Percentiles rank a stretch among this genome's conserved stretches.
These are phyloP conservation scores for Diadegma fenestrale DNA, from an alignment of 2,888 invertebrate species.

Conservation along the genomic window DNA sequence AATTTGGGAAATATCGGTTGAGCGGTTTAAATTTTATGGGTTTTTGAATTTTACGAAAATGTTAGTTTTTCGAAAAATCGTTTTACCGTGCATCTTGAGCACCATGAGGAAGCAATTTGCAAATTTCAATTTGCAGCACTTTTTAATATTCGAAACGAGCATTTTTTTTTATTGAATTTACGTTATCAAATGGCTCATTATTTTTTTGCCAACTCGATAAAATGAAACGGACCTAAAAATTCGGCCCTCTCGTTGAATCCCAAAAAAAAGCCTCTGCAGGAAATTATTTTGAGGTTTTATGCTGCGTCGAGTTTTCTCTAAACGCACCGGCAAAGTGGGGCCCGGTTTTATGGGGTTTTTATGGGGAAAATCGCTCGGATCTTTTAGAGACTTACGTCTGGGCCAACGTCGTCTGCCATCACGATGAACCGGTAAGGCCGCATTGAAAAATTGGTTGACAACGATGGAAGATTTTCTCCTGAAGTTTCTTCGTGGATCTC, in stretches of 20 bases:
- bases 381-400: conserved; percentile 84
- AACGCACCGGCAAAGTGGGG: too few relatives aligned
- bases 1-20: too few relatives aligned
- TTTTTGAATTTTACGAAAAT: too few relatives aligned
- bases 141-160: background rate
- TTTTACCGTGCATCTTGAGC: too few relatives aligned
- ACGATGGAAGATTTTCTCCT: conserved; percentile 84
- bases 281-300: background rate
- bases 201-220: background rate
- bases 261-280: too few relatives aligned
- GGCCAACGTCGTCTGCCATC: conserved; percentile 83
- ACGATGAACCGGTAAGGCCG: conserved; percentile 84
- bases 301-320: too few relatives aligned
- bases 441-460: conserved; percentile 85
- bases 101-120: too few relatives aligned
- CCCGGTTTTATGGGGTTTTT: too few relatives aligned
- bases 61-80: too few relatives aligned
- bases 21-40: too few relatives aligned
- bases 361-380: background rate
- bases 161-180: background rate
- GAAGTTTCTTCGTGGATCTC: conserved; percentile 81
- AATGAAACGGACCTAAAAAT: background rate
- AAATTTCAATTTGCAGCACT: too few relatives aligned
- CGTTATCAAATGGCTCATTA: background rate
- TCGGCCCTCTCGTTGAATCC: background rate